These are phyloP conservation scores for Pomacea maculata DNA, from an alignment of 1,140 invertebrate genomes.

Conservation along the genomic window DNA sequence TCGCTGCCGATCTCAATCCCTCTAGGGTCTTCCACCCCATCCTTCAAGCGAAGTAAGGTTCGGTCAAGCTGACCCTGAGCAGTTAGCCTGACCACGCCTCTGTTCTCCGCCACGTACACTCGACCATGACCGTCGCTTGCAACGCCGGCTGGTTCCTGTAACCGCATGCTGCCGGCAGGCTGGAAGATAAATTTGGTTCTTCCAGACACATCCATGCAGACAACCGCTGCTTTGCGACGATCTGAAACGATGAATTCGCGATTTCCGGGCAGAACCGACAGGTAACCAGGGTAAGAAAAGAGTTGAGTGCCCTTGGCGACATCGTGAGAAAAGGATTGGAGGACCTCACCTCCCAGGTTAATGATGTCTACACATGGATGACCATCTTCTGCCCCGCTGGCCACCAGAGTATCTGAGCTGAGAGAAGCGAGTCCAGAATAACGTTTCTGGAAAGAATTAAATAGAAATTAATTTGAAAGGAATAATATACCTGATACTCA, in stretches of 20 bases:
- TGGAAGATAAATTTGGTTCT: conserved; percentile 7
- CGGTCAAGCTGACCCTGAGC: conserved; percentile 8
- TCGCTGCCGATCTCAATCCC: conserved; percentile 17
- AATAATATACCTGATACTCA: no score
- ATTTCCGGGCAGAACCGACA: conserved; percentile 5
- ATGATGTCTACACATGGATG: conserved; percentile 30
- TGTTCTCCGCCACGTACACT: conserved; percentile 20
- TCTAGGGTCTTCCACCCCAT: conserved; percentile 21
- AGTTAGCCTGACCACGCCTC: conserved; percentile 15
- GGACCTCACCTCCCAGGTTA: conserved; percentile 26
- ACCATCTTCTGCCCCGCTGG: conserved; percentile 23
- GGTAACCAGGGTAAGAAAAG: conserved; percentile 23
- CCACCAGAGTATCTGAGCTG: conserved; percentile 20
- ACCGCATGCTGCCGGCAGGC: conserved; percentile 4
- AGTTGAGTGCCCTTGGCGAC: conserved; percentile 1
- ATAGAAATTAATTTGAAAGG: no score
- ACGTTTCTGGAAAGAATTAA: conserved; percentile 1
- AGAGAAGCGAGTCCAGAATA: conserved; percentile 28
- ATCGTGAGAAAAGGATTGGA: conserved; percentile 19
- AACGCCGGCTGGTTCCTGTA: conserved; percentile 27
- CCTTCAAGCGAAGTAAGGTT: conserved; percentile 12
- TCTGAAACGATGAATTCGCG: conserved; percentile 24
- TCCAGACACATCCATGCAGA: conserved; percentile 11
- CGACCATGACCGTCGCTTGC: conserved; percentile 1
- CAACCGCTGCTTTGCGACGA: conserved; percentile 1